Percentiles rank a stretch among this genome's conserved stretches.
phyloP scores from a whole-genome alignment of 2,797 vertebrate species.

The Anabas testudineus region DNA sequence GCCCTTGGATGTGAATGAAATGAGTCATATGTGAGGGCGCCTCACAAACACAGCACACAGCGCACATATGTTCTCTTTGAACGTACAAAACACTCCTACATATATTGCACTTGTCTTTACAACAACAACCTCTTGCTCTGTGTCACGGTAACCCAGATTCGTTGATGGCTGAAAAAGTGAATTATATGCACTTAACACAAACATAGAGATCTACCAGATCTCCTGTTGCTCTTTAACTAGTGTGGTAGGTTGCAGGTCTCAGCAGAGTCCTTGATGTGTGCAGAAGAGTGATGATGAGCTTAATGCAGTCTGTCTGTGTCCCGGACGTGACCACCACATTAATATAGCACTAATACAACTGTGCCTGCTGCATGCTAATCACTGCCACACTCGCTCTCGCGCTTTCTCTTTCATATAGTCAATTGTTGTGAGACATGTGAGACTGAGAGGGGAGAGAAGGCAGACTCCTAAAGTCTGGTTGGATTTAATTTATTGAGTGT shows the following conservation, averaged over 20 bases:
- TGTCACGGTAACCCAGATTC: constrained; percentile 2
- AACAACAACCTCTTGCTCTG: background rate
- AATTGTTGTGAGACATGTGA: constrained; percentile 46
- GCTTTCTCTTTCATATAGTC: constrained; percentile 21
- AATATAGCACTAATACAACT: constrained; percentile 77
- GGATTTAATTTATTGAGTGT: constrained; percentile 44
- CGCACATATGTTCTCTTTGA: constrained; percentile 51
- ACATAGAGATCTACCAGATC: constrained; percentile 34
- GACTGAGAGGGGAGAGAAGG: constrained; percentile 34
- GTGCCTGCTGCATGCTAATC: constrained; percentile 78
- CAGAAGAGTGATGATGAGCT: constrained; percentile 79
- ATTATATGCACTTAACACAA: background rate
- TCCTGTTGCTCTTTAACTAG: constrained; percentile 66
- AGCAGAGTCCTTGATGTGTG: constrained; percentile 76
- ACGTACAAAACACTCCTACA: constrained; percentile 42
- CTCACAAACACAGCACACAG: constrained; percentile 39
- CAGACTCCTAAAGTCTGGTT: constrained; percentile 26
- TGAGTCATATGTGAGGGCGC: constrained; percentile 62
- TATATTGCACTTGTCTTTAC: constrained; percentile 15
- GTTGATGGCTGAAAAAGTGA: constrained; percentile 6
- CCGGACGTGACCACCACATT: constrained; percentile 81
- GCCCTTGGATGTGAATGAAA: constrained; percentile 64
- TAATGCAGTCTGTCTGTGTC: constrained; percentile 79
- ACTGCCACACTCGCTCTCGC: constrained; percentile 36
- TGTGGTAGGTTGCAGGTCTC: constrained; percentile 59